Percentiles rank a stretch among this genome's conserved stretches.
phyloP scores from a whole-genome alignment of 2,888 invertebrate genomes.

The Chymomyza procnemis region DNA sequence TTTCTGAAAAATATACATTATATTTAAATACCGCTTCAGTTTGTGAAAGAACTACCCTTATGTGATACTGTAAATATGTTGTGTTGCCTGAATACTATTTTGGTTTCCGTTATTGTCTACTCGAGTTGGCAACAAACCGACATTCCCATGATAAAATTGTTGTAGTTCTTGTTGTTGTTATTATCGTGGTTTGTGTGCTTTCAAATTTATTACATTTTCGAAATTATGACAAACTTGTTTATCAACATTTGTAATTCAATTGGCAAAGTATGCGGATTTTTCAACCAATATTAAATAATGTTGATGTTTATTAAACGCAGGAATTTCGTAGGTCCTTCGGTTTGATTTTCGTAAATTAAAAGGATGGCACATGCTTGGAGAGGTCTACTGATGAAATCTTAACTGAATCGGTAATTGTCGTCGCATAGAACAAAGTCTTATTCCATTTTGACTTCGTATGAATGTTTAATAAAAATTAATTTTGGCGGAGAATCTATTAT shows the following conservation, averaged over 20 bases:
- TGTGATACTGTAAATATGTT: too few relatives aligned
- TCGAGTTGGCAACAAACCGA: background rate
- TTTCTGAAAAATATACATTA: too few relatives aligned
- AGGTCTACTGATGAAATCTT: too few relatives aligned
- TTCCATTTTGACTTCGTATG: too few relatives aligned
- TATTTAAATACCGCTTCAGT: background rate
- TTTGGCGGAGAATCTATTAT: too few relatives aligned
- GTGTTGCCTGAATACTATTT: too few relatives aligned
- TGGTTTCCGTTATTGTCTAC: background rate
- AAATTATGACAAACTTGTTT: slow-evolving; percentile 16
- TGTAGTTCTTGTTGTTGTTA: slow-evolving; percentile 15
- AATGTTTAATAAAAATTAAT: too few relatives aligned
- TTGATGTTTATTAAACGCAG: background rate
- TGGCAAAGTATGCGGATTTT: background rate
- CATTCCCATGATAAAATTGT: slow-evolving; percentile 11
- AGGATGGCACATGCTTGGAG: too few relatives aligned
- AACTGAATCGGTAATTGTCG: too few relatives aligned
- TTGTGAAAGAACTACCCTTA: too few relatives aligned
- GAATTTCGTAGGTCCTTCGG: slow-evolving; percentile 10
- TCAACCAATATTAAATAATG: background rate
- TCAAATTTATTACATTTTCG: slow-evolving; percentile 42
- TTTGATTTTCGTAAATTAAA: too few relatives aligned
- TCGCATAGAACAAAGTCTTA: too few relatives aligned
- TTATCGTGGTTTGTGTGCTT: slow-evolving; percentile 14
- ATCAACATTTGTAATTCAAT: slow-evolving; percentile 17